phyloP scores from a whole-genome alignment of 2,888 invertebrate species.

The Lepetodrilus schrolli region DNA sequence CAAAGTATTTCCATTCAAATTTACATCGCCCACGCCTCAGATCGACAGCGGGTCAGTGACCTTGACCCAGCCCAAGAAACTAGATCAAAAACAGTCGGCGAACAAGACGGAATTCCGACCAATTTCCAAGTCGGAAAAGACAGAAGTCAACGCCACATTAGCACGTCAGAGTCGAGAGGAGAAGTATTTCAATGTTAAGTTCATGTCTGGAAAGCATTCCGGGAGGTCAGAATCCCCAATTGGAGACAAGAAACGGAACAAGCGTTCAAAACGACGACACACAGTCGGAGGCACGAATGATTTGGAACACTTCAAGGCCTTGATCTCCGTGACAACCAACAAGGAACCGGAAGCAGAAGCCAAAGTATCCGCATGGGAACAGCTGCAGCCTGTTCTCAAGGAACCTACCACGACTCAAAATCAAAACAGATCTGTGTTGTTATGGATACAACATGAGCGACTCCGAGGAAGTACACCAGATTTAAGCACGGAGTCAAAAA shows the following conservation, averaged over 20 bases:
- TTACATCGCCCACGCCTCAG: background rate
- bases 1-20: constrained; percentile 23
- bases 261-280: constrained; percentile 81
- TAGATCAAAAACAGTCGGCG: constrained; percentile 26
- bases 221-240: constrained; percentile 9
- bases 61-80: constrained; percentile 42
- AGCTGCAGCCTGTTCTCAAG: constrained; percentile 67
- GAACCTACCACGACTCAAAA: constrained; percentile 47
- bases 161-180: constrained; percentile 35
- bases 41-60: background rate
- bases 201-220: background rate
- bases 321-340: constrained; percentile 50
- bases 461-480: constrained; percentile 75
- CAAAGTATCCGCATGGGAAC: constrained; percentile 71
- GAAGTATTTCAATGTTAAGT: background rate
- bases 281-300: constrained; percentile 96
- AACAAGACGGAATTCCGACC: constrained; percentile 43
- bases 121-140: constrained; percentile 59
- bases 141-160: constrained; percentile 55
- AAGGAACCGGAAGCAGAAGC: constrained; percentile 37
- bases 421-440: constrained; percentile 58
- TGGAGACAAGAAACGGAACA: constrained; percentile 43
- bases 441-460: constrained; percentile 77
- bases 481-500: constrained; percentile 34
- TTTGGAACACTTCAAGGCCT: constrained; percentile 80